These are phyloP conservation scores for Taurulus bubalis DNA, from an alignment of 2,113 vertebrate species.

Conservation along the genomic window DNA sequence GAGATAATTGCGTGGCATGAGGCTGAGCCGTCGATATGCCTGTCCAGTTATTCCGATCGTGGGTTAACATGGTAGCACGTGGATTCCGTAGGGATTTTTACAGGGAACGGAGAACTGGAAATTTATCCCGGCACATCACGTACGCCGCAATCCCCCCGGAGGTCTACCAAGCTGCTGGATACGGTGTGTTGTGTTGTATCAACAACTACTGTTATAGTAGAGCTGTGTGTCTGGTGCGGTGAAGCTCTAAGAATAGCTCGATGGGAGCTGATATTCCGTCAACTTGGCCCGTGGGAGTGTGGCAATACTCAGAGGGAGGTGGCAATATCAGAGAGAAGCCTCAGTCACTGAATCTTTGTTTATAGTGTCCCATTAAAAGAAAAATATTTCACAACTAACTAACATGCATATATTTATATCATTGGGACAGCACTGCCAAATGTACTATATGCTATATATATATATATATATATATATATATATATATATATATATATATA, in stretches of 20 bases:
- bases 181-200: slow-evolving; percentile 59
- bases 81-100: slow-evolving; percentile 53
- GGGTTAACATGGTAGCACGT: slow-evolving; percentile 57
- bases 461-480: too few species aligned
- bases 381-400: too few species aligned
- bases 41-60: slow-evolving; percentile 58
- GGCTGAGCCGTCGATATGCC: slow-evolving; percentile 35
- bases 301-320: slow-evolving; percentile 23
- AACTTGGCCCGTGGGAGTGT: slow-evolving; percentile 21
- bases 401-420: too few species aligned
- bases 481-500: too few species aligned
- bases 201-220: slow-evolving; percentile 57
- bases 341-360: slow-evolving; percentile 8
- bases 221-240: slow-evolving; percentile 29
- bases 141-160: slow-evolving; percentile 28
- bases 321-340: slow-evolving; percentile 33
- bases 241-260: slow-evolving; percentile 59
- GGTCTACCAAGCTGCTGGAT: slow-evolving; percentile 58
- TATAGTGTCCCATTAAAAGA: background rate
- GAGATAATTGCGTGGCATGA: slow-evolving; percentile 68
- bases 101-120: slow-evolving; percentile 47
- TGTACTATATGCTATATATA: too few species aligned
- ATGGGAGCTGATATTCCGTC: slow-evolving; percentile 29
- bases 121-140: slow-evolving; percentile 25
- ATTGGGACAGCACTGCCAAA: too few species aligned